Conservation (phyloP, 2,888 invertebrate genomes). For the Hydrotaea diabolus region DNA sequence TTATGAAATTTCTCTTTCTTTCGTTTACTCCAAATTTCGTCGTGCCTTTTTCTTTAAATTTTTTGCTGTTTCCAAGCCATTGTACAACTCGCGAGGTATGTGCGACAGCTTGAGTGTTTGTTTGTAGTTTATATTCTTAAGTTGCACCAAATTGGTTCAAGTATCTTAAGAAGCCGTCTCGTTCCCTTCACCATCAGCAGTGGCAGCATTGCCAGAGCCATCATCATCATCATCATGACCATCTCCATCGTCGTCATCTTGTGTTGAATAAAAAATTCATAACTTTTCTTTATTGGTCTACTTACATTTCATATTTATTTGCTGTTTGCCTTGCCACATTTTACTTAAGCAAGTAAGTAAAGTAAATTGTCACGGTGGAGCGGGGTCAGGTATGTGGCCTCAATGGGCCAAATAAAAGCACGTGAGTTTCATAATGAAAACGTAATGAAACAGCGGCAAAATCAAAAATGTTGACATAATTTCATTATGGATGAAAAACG, state of each 20-base stretch:
- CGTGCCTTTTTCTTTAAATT: conserved; percentile 50
- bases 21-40: conserved; percentile 12
- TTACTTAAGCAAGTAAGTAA: neutral
- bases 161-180: conserved; percentile 14
- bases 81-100: neutral
- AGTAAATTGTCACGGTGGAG: neutral
- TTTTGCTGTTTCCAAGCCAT: neutral
- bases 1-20: conserved; percentile 13
- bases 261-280: conserved; percentile 49
- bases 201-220: too few relatives aligned
- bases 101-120: neutral
- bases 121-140: conserved; percentile 25
- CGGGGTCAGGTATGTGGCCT: conserved; percentile 6
- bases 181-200: conserved; percentile 21
- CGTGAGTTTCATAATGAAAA: conserved; percentile 5
- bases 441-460: neutral
- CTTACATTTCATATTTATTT: conserved; percentile 17
- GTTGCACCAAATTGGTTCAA: conserved; percentile 43
- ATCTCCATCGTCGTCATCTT: conserved; percentile 40
- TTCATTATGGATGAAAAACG: conserved; percentile 6
- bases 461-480: conserved; percentile 29
- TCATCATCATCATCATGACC: neutral
- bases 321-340: neutral
- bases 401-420: conserved; percentile 21
- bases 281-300: conserved; percentile 32